A percentile compares a stretch with the other conserved stretches of the same genome.
Conservation (phyloP, 2,888 invertebrate species). For the Cheilosia pagana region DNA sequence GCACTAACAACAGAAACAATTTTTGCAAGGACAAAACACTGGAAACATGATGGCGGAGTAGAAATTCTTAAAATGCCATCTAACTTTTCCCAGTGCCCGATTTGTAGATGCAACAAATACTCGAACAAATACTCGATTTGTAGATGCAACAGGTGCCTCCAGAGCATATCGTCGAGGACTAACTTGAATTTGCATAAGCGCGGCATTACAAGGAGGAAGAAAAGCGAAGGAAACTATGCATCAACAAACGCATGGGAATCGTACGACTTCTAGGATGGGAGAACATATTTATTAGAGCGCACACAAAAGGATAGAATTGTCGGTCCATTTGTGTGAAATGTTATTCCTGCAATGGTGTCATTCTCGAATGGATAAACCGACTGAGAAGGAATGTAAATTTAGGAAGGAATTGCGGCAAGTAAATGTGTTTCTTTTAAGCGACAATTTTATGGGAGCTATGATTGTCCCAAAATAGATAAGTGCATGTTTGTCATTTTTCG, state of each 20-base stretch:
- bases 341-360: neutral
- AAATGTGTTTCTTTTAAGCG: too few species aligned
- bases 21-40: neutral
- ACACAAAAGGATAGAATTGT: neutral
- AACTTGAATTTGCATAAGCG: constrained; percentile 9
- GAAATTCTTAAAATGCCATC: neutral
- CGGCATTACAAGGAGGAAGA: neutral
- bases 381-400: neutral
- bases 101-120: neutral
- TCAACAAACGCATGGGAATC: constrained; percentile 8
- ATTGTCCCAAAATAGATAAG: too few species aligned
- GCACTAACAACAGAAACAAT: neutral
- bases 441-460: too few species aligned
- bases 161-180: neutral
- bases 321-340: neutral
- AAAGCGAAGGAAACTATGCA: neutral
- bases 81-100: neutral
- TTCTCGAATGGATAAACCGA: neutral
- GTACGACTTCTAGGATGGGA: constrained; percentile 19
- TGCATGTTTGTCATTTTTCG: too few species aligned
- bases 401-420: neutral
- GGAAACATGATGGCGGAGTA: neutral
- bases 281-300: constrained; percentile 2
- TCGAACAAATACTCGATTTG: too few species aligned
- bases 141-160: neutral